Conservation (phyloP, 64 coral and sea anemone genomes). For the Montipora sp. region DNA sequence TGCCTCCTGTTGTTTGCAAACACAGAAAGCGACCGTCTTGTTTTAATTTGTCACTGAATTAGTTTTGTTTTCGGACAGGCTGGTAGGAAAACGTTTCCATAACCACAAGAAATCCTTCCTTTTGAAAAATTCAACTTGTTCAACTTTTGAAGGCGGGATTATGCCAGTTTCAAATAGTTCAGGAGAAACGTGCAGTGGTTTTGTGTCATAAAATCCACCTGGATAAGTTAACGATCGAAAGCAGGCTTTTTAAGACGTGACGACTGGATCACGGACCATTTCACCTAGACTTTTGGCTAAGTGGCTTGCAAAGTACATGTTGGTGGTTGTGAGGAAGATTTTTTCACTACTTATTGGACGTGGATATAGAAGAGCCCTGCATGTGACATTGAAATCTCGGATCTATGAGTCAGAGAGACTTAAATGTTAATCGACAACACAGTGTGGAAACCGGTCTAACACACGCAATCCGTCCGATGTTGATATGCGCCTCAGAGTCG, state of each 20-base stretch:
- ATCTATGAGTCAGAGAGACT: conserved; percentile 75
- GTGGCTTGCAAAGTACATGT: conserved; percentile 22
- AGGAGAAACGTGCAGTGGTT: conserved; percentile 52
- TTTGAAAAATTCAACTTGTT: not conserved
- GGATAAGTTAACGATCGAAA: conserved; percentile 2
- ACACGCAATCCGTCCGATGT: conserved; percentile 61
- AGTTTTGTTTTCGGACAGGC: conserved; percentile 1
- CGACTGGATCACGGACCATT: not conserved
- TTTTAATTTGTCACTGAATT: not conserved
- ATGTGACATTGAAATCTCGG: conserved; percentile 16
- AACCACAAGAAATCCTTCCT: not conserved
- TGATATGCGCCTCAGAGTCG: conserved; percentile 61
- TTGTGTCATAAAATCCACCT: conserved; percentile 41
- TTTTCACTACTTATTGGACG: conserved; percentile 9
- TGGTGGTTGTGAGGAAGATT: not conserved
- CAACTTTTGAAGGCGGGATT: conserved; percentile 5
- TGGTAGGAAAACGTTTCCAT: not conserved
- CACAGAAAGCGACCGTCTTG: conserved; percentile 17
- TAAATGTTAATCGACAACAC: conserved; percentile 44
- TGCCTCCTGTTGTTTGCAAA: conserved; percentile 31
- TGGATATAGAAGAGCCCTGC: conserved; percentile 2
- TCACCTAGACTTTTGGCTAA: not conserved
- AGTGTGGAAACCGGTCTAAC: conserved; percentile 68
- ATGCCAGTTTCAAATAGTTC: conserved; percentile 55
- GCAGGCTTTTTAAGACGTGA: not conserved